These are phyloP conservation scores for Xanthia icteritia DNA, from an alignment of 2,888 invertebrate species.

Conservation along the genomic window DNA sequence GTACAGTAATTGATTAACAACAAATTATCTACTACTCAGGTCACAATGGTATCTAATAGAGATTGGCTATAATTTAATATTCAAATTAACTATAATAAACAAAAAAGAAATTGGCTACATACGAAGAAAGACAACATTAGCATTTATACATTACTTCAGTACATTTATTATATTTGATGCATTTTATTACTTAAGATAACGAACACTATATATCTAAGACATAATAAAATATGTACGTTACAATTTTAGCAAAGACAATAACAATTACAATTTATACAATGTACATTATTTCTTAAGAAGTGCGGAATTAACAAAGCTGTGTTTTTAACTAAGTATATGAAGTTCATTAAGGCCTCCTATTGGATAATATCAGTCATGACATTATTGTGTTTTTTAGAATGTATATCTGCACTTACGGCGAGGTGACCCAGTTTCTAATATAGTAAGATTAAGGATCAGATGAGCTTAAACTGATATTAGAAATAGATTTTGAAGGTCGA, in stretches of 20 bases:
- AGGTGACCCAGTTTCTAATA: not conserved
- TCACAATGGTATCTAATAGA: constrained; percentile 63
- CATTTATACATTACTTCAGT: constrained; percentile 28
- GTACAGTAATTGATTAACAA: constrained; percentile 30
- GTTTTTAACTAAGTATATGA: constrained; percentile 6
- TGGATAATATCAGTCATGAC: constrained; percentile 29
- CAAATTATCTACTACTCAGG: constrained; percentile 68
- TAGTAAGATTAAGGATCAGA: not conserved
- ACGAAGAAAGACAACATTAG: constrained; percentile 12
- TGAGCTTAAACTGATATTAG: not conserved
- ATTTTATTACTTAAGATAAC: constrained; percentile 45
- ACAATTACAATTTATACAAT: constrained; percentile 22
- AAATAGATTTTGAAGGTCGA: not conserved
- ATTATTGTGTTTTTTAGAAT: constrained; percentile 18
- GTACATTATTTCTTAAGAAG: constrained; percentile 1
- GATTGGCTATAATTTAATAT: constrained; percentile 24
- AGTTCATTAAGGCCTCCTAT: constrained; percentile 55
- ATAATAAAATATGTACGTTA: constrained; percentile 49
- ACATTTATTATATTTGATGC: constrained; percentile 38
- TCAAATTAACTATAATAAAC: constrained; percentile 20
- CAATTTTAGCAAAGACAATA: constrained; percentile 34
- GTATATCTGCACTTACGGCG: not conserved
- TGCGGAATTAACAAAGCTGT: constrained; percentile 25
- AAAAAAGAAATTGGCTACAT: constrained; percentile 15
- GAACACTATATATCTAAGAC: constrained; percentile 40